Base-by-base conservation (phyloP, 1,140 invertebrate species). In the Caenorhabditis briggsae region DNA sequence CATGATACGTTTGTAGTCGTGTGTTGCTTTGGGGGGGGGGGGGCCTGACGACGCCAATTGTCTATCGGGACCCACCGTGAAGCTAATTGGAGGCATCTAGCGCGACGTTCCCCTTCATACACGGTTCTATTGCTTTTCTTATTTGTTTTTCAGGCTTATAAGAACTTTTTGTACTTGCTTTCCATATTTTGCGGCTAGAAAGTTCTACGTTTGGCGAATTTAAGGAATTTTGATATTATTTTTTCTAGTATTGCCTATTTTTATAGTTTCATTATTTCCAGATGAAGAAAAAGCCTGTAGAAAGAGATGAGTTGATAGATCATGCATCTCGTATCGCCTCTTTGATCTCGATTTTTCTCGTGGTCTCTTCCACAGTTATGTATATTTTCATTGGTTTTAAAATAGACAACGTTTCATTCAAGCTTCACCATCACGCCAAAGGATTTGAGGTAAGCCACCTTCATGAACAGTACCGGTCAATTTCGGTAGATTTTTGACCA, bases 1-100 rank as follows among this genome's bases (percentile, higher is more conserved):
- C 70, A 78, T 78, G 70, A 78, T 78, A 78, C 70, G 70, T 78
- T 78, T 78, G 70, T 78, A 78, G 70, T 78, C 7, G 70, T 78
- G 70, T 78, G 70, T 78, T 50, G 70, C 70, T 78, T 46, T 18
- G 48, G 33, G n/a, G 70, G 48, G 33, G n/a, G 70, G 56, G 70
- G 46, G 5, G 33, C 33, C 33, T 33, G 33, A 33, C 50, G 70
- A 78, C 70, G 70, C 46, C 70, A 78, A 78, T 78, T 78, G 70
- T 78, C 70, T 50, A 78, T 78, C 70, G 70, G 46, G 70, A 78
- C 70, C 70, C 46, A 50, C 46, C 20, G 18, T 78, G 46, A 12
- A 78, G n/a, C 70, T 78, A 78, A 78, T 78, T 78, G 70, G n/a
- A n/a, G n/a, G 33, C 43, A 78, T 78, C 46, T 23, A 78, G 46